A percentile compares a stretch with the other conserved stretches of the same genome.
Conservation (phyloP, 2,888 invertebrate genomes). For the Clepsis dumicolana region DNA sequence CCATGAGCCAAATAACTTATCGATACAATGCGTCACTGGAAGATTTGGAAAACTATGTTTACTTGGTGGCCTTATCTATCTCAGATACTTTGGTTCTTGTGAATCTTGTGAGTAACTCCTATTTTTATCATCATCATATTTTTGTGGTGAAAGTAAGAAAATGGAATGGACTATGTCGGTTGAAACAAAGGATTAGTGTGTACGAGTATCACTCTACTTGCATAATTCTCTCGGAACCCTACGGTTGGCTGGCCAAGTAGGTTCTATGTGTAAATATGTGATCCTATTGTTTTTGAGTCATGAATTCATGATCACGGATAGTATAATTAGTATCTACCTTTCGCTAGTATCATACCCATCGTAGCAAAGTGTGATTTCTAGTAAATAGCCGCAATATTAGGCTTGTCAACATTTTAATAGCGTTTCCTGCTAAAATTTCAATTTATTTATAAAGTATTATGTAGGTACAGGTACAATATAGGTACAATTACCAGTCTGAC, state of each 20-base stretch:
- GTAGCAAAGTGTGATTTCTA: background rate
- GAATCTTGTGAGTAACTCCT: no score
- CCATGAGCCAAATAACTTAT: no score
- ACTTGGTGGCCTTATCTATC: no score
- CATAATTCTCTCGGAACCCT: conserved; percentile 46
- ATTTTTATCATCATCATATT: background rate
- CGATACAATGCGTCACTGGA: no score
- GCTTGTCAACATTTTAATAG: no score
- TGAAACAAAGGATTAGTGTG: conserved; percentile 26
- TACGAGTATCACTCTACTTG: conserved; percentile 24
- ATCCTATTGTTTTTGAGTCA: conserved; percentile 39
- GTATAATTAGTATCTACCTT: background rate
- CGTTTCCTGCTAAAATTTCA: no score
- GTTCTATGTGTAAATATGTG: conserved; percentile 58
- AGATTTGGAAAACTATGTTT: no score
- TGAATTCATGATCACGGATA: conserved; percentile 12
- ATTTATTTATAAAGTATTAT: no score
- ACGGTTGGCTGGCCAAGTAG: conserved; percentile 68
- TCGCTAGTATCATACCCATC: no score
- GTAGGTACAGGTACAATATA: no score
- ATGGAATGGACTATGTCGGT: background rate
- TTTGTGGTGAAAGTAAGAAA: background rate
- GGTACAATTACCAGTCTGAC: no score
- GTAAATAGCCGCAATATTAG: background rate
- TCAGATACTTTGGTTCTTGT: no score